Base-by-base conservation (phyloP, 2,888 invertebrate species). In the Choreutis nemorana region DNA sequence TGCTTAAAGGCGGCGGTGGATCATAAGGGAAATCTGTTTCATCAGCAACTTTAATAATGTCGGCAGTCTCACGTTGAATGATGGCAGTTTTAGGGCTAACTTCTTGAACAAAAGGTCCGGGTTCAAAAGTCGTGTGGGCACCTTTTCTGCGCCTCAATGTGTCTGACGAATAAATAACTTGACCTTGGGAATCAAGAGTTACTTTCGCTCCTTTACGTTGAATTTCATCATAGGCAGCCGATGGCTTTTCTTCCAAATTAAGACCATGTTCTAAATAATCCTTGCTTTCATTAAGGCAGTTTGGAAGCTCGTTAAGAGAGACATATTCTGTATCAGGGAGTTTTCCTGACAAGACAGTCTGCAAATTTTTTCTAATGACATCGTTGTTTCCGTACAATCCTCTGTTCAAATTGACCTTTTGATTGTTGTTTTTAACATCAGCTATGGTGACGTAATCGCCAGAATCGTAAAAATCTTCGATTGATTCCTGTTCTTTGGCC, bases 401-500 rank as follows among this genome's bases (percentile, higher is more conserved):
- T 45, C 64, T 65, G 37, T 75, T 72, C 2, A 72, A 42, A 40
- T 54, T 66, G 15, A 61, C 44, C 53, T 85, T 86, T 52, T 87
- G 84, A 52, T 90, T 90, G 51, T 90, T 90, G 58, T 90, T 90
- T 56, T 86, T 84, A 31, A 90, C 86, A 64, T 92, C 91, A 23
- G 91, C 87, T 50, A 92, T 90, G 28, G 91, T 91, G 6, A 92
- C 92, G 64, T 92, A 92, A 72, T 92, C 92, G 41, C 91, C 92
- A 34, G 83, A 77, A 63, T 87, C 88, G 36, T 72, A 73, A 36
- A 81, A 55, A 33, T 81, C 73, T 38, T 83, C 81, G 11, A 71
- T 56, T 34, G 56, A 29, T 34, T 67, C 66, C 8, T 59, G 52
- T 42, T 77, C 79, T 63, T 83, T 83, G 11, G 56, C 33, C 36